A percentile compares a stretch with the other conserved stretches of the same genome.
Conservation (phyloP, 2,113 vertebrate genomes). For the Lynx canadensis region DNA sequence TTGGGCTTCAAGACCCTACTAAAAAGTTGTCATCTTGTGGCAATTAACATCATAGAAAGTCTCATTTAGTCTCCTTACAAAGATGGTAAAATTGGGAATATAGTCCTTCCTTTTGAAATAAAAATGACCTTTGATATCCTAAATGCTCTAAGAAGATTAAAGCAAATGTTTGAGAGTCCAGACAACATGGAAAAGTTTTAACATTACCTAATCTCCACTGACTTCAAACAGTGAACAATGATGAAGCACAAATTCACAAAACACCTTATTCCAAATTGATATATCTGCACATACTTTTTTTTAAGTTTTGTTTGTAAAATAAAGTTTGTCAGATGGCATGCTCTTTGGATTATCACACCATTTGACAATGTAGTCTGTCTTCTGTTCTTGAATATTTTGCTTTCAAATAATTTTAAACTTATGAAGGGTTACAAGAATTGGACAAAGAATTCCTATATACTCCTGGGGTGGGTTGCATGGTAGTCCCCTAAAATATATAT, state of each 20-base stretch:
- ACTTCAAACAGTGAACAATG: slow-evolving; percentile 25
- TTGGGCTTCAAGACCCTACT: not conserved
- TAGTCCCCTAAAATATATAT: not conserved
- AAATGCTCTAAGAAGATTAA: slow-evolving; percentile 57
- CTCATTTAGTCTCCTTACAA: slow-evolving; percentile 11
- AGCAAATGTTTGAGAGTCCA: slow-evolving; percentile 10
- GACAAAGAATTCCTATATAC: not conserved
- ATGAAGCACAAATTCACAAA: slow-evolving; percentile 6
- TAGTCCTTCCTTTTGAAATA: slow-evolving; percentile 38
- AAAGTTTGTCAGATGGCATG: not conserved
- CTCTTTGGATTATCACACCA: not conserved
- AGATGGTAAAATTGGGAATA: slow-evolving; percentile 19
- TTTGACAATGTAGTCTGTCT: not conserved
- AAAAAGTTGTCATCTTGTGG: slow-evolving; percentile 49
- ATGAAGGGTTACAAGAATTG: not conserved
- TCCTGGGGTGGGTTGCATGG: not conserved
- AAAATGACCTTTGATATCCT: slow-evolving; percentile 53
- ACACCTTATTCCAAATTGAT: not conserved
- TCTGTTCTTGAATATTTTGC: not conserved
- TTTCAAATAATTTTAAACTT: not conserved
- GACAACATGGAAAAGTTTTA: slow-evolving; percentile 24
- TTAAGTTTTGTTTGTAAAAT: not conserved
- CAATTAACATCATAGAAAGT: slow-evolving; percentile 27
- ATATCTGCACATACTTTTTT: not conserved
- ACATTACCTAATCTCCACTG: not conserved